Conservation (phyloP, 2,797 vertebrate genomes). For the Chiloscyllium punctatum region DNA sequence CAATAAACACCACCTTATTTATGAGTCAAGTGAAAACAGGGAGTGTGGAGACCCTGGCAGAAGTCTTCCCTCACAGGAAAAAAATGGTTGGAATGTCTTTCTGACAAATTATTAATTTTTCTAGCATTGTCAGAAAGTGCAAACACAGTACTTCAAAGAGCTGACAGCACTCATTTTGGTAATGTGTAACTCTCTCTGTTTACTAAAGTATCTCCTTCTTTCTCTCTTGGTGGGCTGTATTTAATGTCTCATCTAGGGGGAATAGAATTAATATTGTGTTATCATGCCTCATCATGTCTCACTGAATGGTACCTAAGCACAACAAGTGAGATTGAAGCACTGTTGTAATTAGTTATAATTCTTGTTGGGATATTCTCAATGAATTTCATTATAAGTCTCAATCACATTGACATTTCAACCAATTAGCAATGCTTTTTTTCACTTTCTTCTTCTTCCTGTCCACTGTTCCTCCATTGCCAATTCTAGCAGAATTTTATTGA, state of each 20-base stretch:
- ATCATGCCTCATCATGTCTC: neutral
- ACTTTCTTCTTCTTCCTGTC: neutral
- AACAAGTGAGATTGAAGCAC: neutral
- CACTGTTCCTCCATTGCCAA: no score
- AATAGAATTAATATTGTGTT: neutral
- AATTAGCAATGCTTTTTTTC: neutral
- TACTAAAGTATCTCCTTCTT: neutral
- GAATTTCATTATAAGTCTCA: neutral
- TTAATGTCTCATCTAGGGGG: no score
- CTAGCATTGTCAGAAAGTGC: neutral
- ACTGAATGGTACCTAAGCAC: neutral
- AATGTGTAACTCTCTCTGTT: neutral
- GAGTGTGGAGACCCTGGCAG: neutral
- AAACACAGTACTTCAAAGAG: neutral
- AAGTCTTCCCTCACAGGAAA: neutral
- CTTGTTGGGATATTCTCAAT: neutral
- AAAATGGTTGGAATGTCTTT: conserved; percentile 25
- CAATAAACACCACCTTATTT: neutral
- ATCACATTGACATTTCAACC: neutral
- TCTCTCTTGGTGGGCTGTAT: neutral
- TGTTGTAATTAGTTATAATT: neutral
- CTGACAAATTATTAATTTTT: conserved; percentile 12
- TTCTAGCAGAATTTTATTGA: neutral
- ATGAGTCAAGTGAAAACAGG: neutral
- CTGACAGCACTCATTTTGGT: neutral